Percentiles rank a stretch among this genome's conserved stretches.
Conservation (phyloP, 1,140 invertebrate species). For the Hycleus cichorii region DNA sequence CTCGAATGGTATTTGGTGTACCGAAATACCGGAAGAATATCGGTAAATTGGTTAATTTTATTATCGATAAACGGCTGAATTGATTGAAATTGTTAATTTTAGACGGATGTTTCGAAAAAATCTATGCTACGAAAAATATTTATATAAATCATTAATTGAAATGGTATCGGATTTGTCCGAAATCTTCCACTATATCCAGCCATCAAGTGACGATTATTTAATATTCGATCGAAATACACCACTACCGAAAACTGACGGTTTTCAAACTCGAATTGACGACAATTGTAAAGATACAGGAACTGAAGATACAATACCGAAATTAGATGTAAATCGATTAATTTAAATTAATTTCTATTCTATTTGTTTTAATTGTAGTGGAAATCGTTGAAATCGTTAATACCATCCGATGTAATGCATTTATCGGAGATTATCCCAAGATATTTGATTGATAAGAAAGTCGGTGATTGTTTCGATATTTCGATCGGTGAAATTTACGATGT, state of each 20-base stretch:
- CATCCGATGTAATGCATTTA: neutral
- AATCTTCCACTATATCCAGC: conserved; percentile 11
- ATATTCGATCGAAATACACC: neutral
- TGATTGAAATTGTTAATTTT: conserved; percentile 2
- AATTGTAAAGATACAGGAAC: neutral
- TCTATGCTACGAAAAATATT: conserved; percentile 8
- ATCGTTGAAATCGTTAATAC: neutral
- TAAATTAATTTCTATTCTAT: neutral
- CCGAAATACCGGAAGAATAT: conserved; percentile 7
- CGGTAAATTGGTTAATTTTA: conserved; percentile 1
- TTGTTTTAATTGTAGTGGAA: conserved; percentile 1
- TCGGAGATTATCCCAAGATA: conserved; percentile 20
- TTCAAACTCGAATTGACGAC: neutral
- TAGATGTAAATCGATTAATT: neutral
- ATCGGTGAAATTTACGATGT: conserved; percentile 31
- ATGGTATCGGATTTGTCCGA: conserved; percentile 10
- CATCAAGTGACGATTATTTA: conserved; percentile 3
- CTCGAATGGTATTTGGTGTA: conserved; percentile 16
- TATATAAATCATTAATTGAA: conserved; percentile 12
- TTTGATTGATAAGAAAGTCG: conserved; percentile 13
- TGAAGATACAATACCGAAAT: neutral
- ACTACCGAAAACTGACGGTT: neutral
- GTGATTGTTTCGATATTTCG: conserved; percentile 23
- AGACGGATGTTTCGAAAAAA: conserved; percentile 7
- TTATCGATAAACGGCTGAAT: neutral